These are phyloP conservation scores for Rhinella marina DNA, from an alignment of 2,797 vertebrate genomes.

Conservation along the genomic window DNA sequence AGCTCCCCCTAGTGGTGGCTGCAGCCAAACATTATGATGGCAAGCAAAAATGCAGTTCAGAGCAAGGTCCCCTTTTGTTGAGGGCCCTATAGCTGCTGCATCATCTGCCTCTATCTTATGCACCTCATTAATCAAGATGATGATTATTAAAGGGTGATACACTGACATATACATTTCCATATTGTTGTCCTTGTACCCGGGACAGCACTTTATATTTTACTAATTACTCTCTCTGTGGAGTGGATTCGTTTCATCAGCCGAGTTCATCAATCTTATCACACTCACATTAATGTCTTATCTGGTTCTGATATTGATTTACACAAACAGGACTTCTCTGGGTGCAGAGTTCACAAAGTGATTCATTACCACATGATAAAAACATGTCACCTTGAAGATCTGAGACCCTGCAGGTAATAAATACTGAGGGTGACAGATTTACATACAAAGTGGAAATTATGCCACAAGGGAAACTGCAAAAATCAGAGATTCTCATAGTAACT, in stretches of 20 bases:
- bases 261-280: conserved; percentile 1
- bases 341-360: conserved; percentile 21
- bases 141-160: too few species aligned
- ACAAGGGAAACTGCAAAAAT: neutral
- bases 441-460: neutral
- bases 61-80: too few species aligned
- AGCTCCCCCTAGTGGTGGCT: too few species aligned
- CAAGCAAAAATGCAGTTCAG: too few species aligned
- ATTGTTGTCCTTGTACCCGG: too few species aligned
- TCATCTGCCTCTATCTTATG: too few species aligned
- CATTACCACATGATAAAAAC: neutral
- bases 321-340: conserved; percentile 34
- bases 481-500: too few species aligned
- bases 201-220: too few species aligned
- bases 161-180: too few species aligned
- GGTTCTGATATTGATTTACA: neutral
- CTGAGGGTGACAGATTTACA: neutral
- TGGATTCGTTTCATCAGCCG: neutral
- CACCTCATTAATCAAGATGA: neutral
- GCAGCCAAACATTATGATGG: too few species aligned
- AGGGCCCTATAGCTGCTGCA: too few species aligned
- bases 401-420: neutral
- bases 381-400: neutral
- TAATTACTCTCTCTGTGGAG: neutral
- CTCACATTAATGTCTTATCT: neutral